Evolutionary conservation across 2,888 invertebrate genomes (phyloP).

Genomic region (Orthosia incerta): DNA sequence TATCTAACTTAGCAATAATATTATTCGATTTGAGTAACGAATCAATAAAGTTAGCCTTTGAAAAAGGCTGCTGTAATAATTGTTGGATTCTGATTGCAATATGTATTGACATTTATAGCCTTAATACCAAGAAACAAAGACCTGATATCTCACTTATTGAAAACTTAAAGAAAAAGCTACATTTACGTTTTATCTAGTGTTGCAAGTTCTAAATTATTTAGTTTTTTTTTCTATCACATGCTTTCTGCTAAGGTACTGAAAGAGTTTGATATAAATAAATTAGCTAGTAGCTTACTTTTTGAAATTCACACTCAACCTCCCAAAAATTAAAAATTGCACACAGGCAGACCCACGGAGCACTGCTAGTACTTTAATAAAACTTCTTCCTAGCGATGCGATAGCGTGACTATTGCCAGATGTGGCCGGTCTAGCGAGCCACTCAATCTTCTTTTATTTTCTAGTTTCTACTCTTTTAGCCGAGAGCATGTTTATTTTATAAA

Average conservation of each 20-base stretch:
- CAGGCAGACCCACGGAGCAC: background rate
- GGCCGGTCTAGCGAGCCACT: slow-evolving; percentile 18
- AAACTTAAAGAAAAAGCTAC: background rate
- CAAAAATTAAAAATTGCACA: background rate
- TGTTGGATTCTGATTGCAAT: slow-evolving; percentile 14
- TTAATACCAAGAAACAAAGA: background rate
- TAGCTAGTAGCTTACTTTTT: background rate
- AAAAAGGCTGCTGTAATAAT: slow-evolving; percentile 11
- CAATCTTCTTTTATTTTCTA: slow-evolving; percentile 45
- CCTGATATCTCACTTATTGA: background rate
- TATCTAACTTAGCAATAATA: slow-evolving; percentile 16
- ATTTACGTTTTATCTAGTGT: no score
- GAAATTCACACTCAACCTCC: background rate
- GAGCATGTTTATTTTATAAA: background rate
- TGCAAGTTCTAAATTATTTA: no score
- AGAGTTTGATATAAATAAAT: background rate
- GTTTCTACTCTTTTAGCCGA: slow-evolving; percentile 22
- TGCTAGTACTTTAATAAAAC: slow-evolving; percentile 46
- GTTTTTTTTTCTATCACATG: background rate
- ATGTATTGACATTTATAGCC: background rate
- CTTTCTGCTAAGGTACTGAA: background rate
- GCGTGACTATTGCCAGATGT: slow-evolving; percentile 52
- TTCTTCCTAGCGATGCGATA: slow-evolving; percentile 21
- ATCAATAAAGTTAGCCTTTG: slow-evolving; percentile 24
- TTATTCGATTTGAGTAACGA: slow-evolving; percentile 8